Evolutionary conservation across 2,797 vertebrate genomes (phyloP).

Genomic region (Pseudocheirus occidentalis): DNA sequence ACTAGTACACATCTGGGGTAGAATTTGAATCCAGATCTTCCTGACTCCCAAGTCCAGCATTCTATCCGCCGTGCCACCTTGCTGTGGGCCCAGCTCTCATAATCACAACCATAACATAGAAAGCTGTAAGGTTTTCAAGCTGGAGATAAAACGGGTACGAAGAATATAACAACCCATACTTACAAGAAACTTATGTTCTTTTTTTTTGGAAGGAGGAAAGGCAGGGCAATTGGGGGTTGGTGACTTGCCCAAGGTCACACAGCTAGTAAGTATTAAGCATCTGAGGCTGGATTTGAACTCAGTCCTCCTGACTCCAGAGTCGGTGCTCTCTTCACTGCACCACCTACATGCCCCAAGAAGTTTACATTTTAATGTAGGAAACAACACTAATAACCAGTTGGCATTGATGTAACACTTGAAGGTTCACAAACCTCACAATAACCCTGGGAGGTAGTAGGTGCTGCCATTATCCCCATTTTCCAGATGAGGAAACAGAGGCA

Average conservation of each 20-base stretch:
- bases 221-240: no score
- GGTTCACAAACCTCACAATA: neutral
- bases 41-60: neutral
- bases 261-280: no score
- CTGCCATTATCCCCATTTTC: neutral
- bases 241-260: no score
- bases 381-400: neutral
- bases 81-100: neutral
- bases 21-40: neutral
- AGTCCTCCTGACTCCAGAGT: no score
- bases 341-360: neutral
- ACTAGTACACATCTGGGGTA: neutral
- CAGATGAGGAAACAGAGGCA: neutral
- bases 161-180: neutral
- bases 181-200: neutral
- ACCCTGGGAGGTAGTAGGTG: neutral
- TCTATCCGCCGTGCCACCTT: neutral
- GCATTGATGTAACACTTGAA: neutral
- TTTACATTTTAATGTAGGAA: neutral
- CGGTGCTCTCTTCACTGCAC: no score
- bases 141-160: neutral
- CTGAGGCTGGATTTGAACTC: no score
- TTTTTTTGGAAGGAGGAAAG: no score
- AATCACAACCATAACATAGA: neutral
- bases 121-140: neutral